phyloP scores from a whole-genome alignment of 2,888 invertebrate genomes.

The Zootermopsis nevadensis region DNA sequence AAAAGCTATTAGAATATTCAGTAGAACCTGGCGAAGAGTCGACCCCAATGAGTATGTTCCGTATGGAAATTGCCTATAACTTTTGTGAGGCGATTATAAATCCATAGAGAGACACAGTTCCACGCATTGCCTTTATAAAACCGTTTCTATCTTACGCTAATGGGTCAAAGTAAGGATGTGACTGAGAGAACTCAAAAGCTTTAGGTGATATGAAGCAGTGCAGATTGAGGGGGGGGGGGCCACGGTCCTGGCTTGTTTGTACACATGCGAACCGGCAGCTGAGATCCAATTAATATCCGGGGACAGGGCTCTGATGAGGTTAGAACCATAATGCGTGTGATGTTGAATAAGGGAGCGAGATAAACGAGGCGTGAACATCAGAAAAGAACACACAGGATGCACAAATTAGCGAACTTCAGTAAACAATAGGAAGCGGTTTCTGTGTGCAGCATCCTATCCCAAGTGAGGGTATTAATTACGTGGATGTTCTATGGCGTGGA shows the following conservation, averaged over 20 bases:
- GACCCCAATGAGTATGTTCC: too few relatives aligned
- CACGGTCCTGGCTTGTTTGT: not conserved
- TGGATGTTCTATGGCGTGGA: not conserved
- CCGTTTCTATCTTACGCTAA: too few relatives aligned
- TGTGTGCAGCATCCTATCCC: not conserved
- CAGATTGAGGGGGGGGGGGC: not conserved
- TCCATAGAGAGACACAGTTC: too few relatives aligned
- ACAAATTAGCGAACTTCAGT: not conserved
- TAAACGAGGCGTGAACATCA: not conserved
- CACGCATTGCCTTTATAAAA: too few relatives aligned
- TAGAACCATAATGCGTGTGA: not conserved
- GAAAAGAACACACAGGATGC: not conserved
- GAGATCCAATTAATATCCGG: slow-evolving; percentile 13
- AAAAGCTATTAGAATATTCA: too few relatives aligned
- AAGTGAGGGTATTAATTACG: not conserved
- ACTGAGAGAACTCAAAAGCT: too few relatives aligned
- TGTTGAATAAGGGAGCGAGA: not conserved
- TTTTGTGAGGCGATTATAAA: too few relatives aligned
- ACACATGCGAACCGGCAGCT: not conserved
- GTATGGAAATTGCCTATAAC: too few relatives aligned
- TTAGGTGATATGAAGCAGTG: not conserved
- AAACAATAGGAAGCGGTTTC: not conserved
- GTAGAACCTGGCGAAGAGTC: too few relatives aligned
- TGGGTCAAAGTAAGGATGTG: too few relatives aligned
- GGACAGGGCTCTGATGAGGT: not conserved